Conservation (phyloP, 2,113 vertebrate species). For the Corythornis cristatus region DNA sequence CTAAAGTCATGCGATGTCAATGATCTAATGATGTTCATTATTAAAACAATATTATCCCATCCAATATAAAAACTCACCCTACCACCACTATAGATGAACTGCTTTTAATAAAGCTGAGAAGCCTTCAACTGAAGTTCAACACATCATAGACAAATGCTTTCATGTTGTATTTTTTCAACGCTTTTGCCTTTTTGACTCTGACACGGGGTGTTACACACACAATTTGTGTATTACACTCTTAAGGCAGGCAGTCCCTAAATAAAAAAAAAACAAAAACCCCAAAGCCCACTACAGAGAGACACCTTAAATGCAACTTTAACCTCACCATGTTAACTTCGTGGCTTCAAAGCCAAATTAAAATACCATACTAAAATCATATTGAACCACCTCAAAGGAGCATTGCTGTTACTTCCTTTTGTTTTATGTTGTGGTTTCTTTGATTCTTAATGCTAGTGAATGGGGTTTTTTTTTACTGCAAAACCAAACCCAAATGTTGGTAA, state of each 20-base stretch:
- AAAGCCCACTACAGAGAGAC: not conserved
- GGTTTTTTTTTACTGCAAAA: not conserved
- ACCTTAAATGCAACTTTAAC: not conserved
- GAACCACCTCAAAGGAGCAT: not conserved
- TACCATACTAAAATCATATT: not conserved
- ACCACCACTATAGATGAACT: not conserved
- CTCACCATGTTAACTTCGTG: accelerated
- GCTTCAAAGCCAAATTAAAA: not conserved
- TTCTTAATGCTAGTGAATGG: not conserved
- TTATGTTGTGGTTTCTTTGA: not conserved
- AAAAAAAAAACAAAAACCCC: not conserved
- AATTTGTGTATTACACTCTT: not conserved
- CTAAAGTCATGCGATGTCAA: not conserved
- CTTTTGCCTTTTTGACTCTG: not conserved
- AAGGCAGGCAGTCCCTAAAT: not conserved
- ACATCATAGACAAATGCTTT: not conserved
- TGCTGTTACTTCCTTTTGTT: not conserved
- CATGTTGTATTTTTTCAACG: not conserved
- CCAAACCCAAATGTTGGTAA: not conserved
- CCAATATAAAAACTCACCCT: not conserved
- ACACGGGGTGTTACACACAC: not conserved
- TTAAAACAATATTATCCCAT: not conserved
- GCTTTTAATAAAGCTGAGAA: not conserved
- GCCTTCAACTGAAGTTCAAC: not conserved
- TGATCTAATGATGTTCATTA: not conserved